Evolutionary conservation across 1,140 invertebrate genomes (phyloP), one percentile per base, ranked within the genome.

Genomic region (Euschistus heros): DNA sequence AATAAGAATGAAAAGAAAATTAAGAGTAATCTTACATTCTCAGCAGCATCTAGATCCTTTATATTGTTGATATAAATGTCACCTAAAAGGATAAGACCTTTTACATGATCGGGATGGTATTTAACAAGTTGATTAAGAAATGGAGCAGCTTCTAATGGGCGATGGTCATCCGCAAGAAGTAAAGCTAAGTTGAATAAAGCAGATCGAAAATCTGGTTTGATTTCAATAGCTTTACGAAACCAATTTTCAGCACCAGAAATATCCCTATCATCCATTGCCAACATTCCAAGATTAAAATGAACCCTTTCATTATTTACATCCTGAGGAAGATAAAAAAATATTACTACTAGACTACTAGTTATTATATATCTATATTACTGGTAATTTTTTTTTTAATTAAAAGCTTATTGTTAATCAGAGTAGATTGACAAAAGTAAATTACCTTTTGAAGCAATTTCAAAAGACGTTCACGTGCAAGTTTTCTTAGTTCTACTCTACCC

Each of bases 11-110:
- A 47, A 47, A 3, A 2, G 15, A 18, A 50, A 50, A 50, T 46
- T 50, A 20, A 62, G 46, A 33, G 10, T 46, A 79, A 18, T 79
- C 82, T 84, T 76, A 92, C 90, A 74, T 85, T 89, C 78, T 94
- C 91, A 24, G 92, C 92, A 0, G 89, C 89, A 73, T 94, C 90
- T 71, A 97, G 75, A 76, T 98, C 92, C 74, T 96, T 96, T 69
- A 96, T 88, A 68, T 89, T 89, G 75, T 97, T 98, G 47, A 98
- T 94, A 75, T 96, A 96, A 71, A 98, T 95, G 74, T 98, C 95
- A 17, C 94, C 94, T 7, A 97, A 78, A 18, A 98, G 78, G 67
- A 97, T 95, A 13, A 96, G 78, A 20, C 92, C 94, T 79, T 98
- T 98, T 0, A 92, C 85, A 74, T 98, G 94, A 74, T 95, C 88